Conservation (phyloP, 1,140 invertebrate species). For the Platorchestia sp. region DNA sequence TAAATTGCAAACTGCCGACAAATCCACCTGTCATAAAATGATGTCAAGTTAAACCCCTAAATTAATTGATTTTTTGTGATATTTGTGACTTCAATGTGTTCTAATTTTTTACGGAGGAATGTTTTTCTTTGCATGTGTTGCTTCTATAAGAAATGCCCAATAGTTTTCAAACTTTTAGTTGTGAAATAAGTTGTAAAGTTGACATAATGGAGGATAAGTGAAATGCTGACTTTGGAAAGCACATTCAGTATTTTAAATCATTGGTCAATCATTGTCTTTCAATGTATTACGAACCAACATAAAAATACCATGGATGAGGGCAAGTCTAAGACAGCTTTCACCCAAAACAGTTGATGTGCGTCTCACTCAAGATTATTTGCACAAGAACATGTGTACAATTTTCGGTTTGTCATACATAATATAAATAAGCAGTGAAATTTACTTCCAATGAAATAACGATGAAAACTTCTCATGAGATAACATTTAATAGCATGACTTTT, state of each 20-base stretch:
- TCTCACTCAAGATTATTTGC: neutral
- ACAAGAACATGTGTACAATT: neutral
- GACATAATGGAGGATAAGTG: neutral
- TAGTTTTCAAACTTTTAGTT: neutral
- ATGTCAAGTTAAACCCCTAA: neutral
- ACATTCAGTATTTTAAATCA: neutral
- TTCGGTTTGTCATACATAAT: neutral
- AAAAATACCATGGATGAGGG: neutral
- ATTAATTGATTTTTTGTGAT: neutral
- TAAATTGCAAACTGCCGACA: neutral
- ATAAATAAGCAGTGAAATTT: neutral
- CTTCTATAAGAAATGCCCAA: neutral
- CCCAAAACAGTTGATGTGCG: neutral
- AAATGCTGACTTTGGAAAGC: neutral
- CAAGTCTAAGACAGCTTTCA: neutral
- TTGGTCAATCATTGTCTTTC: neutral
- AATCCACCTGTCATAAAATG: too few relatives aligned
- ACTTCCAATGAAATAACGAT: neutral
- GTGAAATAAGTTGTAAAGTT: neutral
- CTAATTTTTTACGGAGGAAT: neutral
- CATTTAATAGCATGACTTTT: too few relatives aligned
- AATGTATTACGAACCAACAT: neutral
- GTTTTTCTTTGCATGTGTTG: neutral
- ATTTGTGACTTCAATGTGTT: neutral
- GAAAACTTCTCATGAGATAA: neutral